These are phyloP conservation scores for Drosophila teissieri DNA, from an alignment of 1,140 invertebrate species.

Conservation along the genomic window DNA sequence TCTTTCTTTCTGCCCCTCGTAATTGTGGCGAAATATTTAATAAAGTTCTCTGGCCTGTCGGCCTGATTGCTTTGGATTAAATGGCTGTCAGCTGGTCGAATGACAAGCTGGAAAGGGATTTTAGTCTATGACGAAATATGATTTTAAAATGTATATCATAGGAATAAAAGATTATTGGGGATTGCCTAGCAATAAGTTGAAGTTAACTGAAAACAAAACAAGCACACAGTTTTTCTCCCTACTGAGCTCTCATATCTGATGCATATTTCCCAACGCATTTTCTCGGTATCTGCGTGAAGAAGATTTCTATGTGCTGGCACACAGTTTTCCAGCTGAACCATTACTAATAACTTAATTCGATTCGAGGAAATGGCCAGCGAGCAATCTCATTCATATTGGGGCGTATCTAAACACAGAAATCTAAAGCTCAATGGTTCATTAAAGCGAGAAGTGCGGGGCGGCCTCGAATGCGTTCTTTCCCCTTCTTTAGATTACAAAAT, in stretches of 20 bases:
- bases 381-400: slow-evolving; percentile 42
- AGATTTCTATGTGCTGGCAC: slow-evolving; percentile 49
- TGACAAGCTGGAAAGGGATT: slow-evolving; percentile 11
- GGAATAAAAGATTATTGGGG: not conserved
- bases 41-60: slow-evolving; percentile 67
- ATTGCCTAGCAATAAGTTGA: too few species aligned
- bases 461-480: slow-evolving; percentile 2
- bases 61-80: slow-evolving; percentile 48
- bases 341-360: slow-evolving; percentile 81
- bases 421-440: slow-evolving; percentile 82
- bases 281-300: slow-evolving; percentile 7
- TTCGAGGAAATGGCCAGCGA: slow-evolving; percentile 67
- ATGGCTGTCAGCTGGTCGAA: slow-evolving; percentile 55
- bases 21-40: slow-evolving; percentile 74
- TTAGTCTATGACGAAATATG: not conserved
- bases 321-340: slow-evolving; percentile 60
- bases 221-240: slow-evolving; percentile 8
- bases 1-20: slow-evolving; percentile 20
- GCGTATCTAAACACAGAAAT: slow-evolving; percentile 78
- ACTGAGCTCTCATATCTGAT: slow-evolving; percentile 34
- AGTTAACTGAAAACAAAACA: slow-evolving; percentile 3
- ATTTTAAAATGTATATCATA: not conserved
- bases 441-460: slow-evolving; percentile 37
- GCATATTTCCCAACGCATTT: slow-evolving; percentile 26
- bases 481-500: slow-evolving; percentile 69